Evolutionary conservation across 2,797 vertebrate species (phyloP), one percentile per base, ranked within the genome.

Genomic region (Siniperca undulata): DNA sequence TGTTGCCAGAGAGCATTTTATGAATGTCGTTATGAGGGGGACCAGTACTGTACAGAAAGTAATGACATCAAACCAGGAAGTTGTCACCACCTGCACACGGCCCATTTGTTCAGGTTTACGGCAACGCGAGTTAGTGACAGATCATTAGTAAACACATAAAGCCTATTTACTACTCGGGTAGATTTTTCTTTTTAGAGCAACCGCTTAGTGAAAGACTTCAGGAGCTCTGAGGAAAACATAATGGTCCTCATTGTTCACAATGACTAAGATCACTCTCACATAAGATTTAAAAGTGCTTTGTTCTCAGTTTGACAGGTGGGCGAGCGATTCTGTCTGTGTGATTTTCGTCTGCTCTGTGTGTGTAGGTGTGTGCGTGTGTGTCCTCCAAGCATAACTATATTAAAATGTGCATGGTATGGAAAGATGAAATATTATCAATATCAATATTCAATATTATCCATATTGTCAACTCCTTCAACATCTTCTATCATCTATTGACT

Each of bases 81-180:
- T 77, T 74, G 74, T 79, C 76, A 53, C 44, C 73, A 70, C 65
- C 65, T 66, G 77, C 70, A 24, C 68, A 50, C 2, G 3, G 55
- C 12, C 69, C 74, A 88, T 86, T 89, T 85, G 74, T 93, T 89
- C 73, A 83, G 67, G 58, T 80, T 89, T 74, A 77, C 61, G 36
- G 60, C 40, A 52, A 82, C 4, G 16, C 2, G 27, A 77, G 50
- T 84, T 61, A 34, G 80, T 36, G 78, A 80, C 71, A 80, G 68
- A 82, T 66, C 86, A 88, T 85, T 77, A 78, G 84, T 74, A 85
- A 86, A 85, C 70, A 84, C 78, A 78, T 82, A 40, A 82, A 81
- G 56, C 58, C 56, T 52, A 56, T 88, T 89, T 81, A 86, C 65
- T 55, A 59, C 70, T 69, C 0, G 1, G 48, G 38, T 50, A 70